Evolutionary conservation across 2,113 vertebrate genomes (phyloP), one percentile per base, ranked within the genome.

Genomic region (Fregetta grallaria): DNA sequence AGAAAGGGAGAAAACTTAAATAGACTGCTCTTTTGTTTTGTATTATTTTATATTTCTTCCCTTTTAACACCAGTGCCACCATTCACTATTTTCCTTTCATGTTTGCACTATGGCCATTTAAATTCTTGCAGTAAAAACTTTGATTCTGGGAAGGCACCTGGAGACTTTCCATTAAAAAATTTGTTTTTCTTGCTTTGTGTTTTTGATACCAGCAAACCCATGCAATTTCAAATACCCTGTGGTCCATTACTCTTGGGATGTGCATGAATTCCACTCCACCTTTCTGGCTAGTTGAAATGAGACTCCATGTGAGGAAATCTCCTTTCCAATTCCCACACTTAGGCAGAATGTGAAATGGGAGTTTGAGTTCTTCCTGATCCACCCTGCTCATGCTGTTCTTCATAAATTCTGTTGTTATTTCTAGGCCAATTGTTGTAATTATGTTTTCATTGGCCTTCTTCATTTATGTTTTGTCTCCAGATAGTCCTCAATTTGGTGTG

Each of bases 391-490:
- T 84, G 65, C 86, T 97, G 93, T 96, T 98, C 91, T 96, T 98
- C 96, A 97, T 96, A 97, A 98, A 97, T 96, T 79, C n/a, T 96
- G 88, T 94, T 97, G 92, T 97, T 97, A 94, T 97, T 98, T 96
- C 96, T 96, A 97, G 94, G 87, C 75, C 95, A 97, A 94, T 97
- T 97, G 96, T 97, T 96, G 86, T 97, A 98, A 98, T 98, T 98
- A 84, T 98, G 92, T 98, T 98, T 98, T 96, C 77, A 72, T 98
- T 98, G 98, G 98, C 97, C 50, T 92, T 85, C 81, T 94, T 97
- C 65, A 94, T 97, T 96, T 97, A 77, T 91, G 86, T 97, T 98
- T 98, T 42, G 42, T 96, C 93, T 97, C 96, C 96, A 97, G 85
- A 98, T 95, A 97, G 94, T 96, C 80, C 52, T 97, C 83, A 95